Base-by-base conservation (phyloP, 2,797 vertebrate genomes). In the Lepilemur septentrionalis region DNA sequence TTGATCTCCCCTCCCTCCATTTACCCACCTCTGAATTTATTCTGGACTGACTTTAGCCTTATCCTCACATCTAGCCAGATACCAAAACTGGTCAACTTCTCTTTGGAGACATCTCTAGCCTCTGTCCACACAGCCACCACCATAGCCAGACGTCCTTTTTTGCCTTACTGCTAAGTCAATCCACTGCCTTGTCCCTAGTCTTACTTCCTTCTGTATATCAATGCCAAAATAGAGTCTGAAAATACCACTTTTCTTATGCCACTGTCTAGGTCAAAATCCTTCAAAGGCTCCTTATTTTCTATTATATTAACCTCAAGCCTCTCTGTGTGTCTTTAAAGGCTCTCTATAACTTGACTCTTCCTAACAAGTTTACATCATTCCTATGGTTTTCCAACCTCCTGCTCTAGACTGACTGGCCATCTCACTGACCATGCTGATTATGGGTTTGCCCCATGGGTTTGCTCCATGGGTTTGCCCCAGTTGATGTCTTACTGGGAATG, bases 271-370 rank as follows among this genome's bases (percentile, higher is more conserved):
- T 95, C 65, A 80, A 48, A 94, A 84, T 78, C 57, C 65, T 57
- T 91, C 52, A 59, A 7, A n/a, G 35, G 43, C 3, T 88, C n/a
- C 41, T 87, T 75, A 38, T 85, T 94, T 72, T 91, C 69, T 7
- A 0, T 59, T 63, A 43, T 23, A 9, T 43, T 59, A 75, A 78
- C 9, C 35, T 69, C 14, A 75, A 46, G 32, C 22, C 55, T 94
- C 30, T 86, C 23, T 61, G 15, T 61, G 25, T 63, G 43, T 35
- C 55, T 52, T 88, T 82, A 82, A 89, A 81, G 18, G 9, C 32
- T 38, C 8, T 32, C 2, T 0, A 22, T 69, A 48, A 76, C 22
- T 89, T 87, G 79, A 52, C n/a, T 23, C 30, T 80, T 70, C 41
- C 57, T 79, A 2, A 76, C 52, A 55, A 38, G 57, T 67, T 72